phyloP scores from a whole-genome alignment of 2,888 invertebrate species.

The Creontiades dilutus region DNA sequence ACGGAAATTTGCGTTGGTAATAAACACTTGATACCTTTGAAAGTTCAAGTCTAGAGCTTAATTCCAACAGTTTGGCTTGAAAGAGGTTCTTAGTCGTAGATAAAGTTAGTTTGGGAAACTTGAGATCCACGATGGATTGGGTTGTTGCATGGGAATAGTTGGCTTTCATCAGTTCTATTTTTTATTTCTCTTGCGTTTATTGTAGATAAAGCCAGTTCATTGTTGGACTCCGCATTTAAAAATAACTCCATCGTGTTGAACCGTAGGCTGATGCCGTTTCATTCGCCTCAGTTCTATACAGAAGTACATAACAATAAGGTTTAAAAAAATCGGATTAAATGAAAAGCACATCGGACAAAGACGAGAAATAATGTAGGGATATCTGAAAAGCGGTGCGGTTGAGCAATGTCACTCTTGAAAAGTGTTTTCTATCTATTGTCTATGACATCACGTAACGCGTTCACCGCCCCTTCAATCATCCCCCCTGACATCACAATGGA shows the following conservation, averaged over 20 bases:
- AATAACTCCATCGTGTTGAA: background rate
- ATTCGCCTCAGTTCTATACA: constrained; percentile 1
- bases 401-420: constrained; percentile 42
- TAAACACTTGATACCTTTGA: too few species aligned
- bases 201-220: background rate
- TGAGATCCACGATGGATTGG: too few species aligned
- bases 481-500: constrained; percentile 57
- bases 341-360: constrained; percentile 10
- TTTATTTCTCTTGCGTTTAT: too few species aligned
- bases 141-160: too few species aligned
- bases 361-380: constrained; percentile 55
- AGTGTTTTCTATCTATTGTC: constrained; percentile 49
- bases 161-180: too few species aligned
- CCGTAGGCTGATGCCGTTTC: background rate
- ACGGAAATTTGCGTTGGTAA: too few species aligned
- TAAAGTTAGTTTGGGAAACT: too few species aligned
- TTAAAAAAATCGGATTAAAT: background rate
- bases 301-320: background rate
- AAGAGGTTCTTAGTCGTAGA: too few species aligned
- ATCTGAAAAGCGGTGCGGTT: constrained; percentile 42
- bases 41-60: too few species aligned
- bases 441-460: constrained; percentile 57
- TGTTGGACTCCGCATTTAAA: background rate
- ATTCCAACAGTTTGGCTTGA: too few species aligned
- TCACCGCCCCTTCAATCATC: constrained; percentile 56